Evolutionary conservation across 1,140 invertebrate genomes (phyloP).

Genomic region (Psix sp.): DNA sequence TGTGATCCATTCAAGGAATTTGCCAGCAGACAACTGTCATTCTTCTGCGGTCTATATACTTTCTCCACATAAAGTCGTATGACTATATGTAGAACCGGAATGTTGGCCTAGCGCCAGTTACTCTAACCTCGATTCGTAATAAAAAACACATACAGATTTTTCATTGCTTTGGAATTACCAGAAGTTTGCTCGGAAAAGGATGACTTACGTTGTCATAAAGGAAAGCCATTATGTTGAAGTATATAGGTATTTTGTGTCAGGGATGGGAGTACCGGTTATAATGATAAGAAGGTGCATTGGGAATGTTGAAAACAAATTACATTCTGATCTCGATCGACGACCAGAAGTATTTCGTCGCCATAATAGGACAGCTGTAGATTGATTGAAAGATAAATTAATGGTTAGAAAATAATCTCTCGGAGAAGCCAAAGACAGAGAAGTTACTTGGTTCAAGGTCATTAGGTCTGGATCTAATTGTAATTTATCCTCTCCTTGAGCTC

Average conservation of each 20-base stretch:
- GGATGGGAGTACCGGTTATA: constrained; percentile 34
- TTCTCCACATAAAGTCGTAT: constrained; percentile 25
- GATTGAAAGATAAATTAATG: constrained; percentile 45
- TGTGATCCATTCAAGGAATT: constrained; percentile 17
- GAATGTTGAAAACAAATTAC: constrained; percentile 38
- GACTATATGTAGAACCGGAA: constrained; percentile 57
- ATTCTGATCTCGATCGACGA: constrained; percentile 22
- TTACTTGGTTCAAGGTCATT: constrained; percentile 41
- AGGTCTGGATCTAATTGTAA: constrained; percentile 43
- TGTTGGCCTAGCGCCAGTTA: constrained; percentile 70
- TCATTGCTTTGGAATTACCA: constrained; percentile 38
- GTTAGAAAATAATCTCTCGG: constrained; percentile 34
- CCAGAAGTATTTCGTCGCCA: neutral
- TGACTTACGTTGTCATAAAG: constrained; percentile 16
- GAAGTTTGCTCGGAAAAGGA: constrained; percentile 34
- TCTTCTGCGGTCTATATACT: constrained; percentile 45
- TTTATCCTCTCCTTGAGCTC: constrained; percentile 16
- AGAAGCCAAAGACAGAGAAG: constrained; percentile 9
- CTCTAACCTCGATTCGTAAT: constrained; percentile 75
- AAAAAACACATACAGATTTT: constrained; percentile 63
- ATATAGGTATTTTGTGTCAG: constrained; percentile 31
- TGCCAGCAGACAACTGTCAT: constrained; percentile 21
- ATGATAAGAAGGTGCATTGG: constrained; percentile 15
- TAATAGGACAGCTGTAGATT: constrained; percentile 18
- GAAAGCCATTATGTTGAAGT: constrained; percentile 34